Base-by-base conservation (phyloP, 2,888 invertebrate genomes). In the Volucella bombylans region DNA sequence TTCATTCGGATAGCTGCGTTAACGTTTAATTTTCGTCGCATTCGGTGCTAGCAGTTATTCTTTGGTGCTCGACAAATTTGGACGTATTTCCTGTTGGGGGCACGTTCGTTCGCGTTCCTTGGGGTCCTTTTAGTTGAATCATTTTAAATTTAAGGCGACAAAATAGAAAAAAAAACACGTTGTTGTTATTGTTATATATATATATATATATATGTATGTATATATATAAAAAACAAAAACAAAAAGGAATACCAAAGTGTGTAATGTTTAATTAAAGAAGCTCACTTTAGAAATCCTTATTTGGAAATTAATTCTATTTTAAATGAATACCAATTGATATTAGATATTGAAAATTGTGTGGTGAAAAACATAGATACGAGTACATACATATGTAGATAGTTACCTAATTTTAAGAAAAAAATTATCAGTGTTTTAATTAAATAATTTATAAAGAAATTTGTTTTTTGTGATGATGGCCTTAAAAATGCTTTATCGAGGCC, bases 401-500 rank as follows among this genome's bases (percentile, higher is more conserved):
- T 49, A 49, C 12, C 12, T 68, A 38, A 45, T 55, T 18, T 43
- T 61, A 45, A 61, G 18, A 15, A 18, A 61, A 43, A 45, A 61
- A 39, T 14, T 54, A 45, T 11, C 45, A 52, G 39, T 49, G 31
- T 31, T 31, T 15, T 11, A 50, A 1, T 45, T 38, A 14, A 18
- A 4, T 31, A 6, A 31, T 31, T 31, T 31, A 6, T 31, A 1
- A 31, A 31, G 11, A 12, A 39, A 39, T 15, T 18, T n/a, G 18
- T 41, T n/a, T n/a, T 47, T 73, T 82, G 78, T 77, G 76, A 90
- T 90, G 88, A 91, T 92, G 92, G 91, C 92, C 82, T 88, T 90
- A 89, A 93, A 91, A 90, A 96, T 96, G 96, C 93, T 96, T 91
- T 96, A 96, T 93, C 96, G 96, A 91, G 96, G 96, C 87, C 96